Conservation (phyloP, 2,113 vertebrate genomes). For the Gobiocypris rarus region DNA sequence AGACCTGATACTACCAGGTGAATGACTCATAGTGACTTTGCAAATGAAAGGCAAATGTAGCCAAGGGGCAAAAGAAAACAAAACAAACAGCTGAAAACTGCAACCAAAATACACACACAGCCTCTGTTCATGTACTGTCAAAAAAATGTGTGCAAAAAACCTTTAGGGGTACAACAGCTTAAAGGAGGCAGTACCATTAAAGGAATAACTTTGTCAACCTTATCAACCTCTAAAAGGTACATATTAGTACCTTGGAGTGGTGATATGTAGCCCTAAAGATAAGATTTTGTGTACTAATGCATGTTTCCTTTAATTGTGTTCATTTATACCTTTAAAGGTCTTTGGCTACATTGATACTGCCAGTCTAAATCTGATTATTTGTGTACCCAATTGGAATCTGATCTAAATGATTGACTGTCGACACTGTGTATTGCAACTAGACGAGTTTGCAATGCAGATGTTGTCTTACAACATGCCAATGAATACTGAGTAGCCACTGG, state of each 20-base stretch:
- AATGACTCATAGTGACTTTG: background rate
- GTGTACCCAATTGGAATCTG: no score
- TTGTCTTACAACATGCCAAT: no score
- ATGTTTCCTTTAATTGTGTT: background rate
- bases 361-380: no score
- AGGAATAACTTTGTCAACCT: background rate
- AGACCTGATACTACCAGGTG: background rate
- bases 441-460: no score
- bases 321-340: background rate
- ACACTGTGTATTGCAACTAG: no score
- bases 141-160: background rate
- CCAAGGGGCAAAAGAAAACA: background rate
- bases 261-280: background rate
- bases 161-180: background rate
- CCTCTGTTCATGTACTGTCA: background rate
- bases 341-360: no score
- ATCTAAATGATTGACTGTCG: no score
- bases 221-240: background rate
- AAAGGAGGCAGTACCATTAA: background rate
- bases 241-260: background rate
- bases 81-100: background rate
- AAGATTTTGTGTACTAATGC: background rate
- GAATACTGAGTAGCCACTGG: no score
- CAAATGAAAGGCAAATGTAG: slow-evolving; percentile 3
- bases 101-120: background rate